phyloP scores from a whole-genome alignment of 2,797 vertebrate species.

The Enteromius fasciolatus region DNA sequence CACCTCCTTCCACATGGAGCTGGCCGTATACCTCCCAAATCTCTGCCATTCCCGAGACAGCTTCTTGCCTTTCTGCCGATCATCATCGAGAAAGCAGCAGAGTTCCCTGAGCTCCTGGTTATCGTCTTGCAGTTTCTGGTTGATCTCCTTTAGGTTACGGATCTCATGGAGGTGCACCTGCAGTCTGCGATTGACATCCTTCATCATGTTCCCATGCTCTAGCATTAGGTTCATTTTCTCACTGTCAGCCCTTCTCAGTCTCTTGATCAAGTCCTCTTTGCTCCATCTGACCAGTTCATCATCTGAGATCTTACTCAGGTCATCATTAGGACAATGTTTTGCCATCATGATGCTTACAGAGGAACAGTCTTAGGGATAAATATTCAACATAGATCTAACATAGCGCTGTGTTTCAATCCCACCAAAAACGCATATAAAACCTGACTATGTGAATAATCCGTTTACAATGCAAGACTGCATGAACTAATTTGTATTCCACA shows the following conservation, averaged over 20 bases:
- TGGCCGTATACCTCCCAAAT: constrained; percentile 85
- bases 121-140: constrained; percentile 89
- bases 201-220: constrained; percentile 89
- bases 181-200: constrained; percentile 87
- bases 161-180: constrained; percentile 91
- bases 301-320: constrained; percentile 88
- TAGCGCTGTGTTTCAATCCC: not conserved
- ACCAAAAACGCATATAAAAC: not conserved
- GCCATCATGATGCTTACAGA: constrained; percentile 74
- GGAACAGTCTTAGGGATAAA: constrained; percentile 5
- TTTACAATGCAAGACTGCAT: not conserved
- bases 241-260: constrained; percentile 81
- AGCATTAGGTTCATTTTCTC: constrained; percentile 88
- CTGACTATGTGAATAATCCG: not conserved
- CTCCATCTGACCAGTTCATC: constrained; percentile 87
- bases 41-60: constrained; percentile 90
- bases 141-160: constrained; percentile 86
- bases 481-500: not conserved
- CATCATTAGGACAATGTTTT: constrained; percentile 82
- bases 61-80: constrained; percentile 88
- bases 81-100: constrained; percentile 89
- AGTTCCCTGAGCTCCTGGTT: constrained; percentile 89
- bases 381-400: constrained; percentile 12
- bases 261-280: constrained; percentile 85
- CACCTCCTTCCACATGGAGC: constrained; percentile 87